Evolutionary conservation across 2,113 vertebrate species (phyloP).

Genomic region (Asarcornis scutulata): DNA sequence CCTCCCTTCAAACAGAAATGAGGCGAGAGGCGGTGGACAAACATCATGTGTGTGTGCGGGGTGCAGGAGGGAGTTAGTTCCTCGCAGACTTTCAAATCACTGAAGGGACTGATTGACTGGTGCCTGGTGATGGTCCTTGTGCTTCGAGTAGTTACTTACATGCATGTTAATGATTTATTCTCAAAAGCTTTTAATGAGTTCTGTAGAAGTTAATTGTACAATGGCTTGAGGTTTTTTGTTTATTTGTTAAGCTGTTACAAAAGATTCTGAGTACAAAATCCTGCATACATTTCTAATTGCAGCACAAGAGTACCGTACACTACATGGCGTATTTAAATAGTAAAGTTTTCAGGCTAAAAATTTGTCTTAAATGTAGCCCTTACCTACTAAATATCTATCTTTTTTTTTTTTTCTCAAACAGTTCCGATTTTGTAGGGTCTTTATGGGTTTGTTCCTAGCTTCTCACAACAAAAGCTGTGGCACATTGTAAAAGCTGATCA

Average conservation of each 20-base stretch:
- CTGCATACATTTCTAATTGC: not conserved
- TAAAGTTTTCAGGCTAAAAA: not conserved
- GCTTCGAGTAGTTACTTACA: not conserved
- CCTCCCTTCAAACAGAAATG: not conserved
- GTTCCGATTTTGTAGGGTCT: not conserved
- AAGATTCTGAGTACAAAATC: not conserved
- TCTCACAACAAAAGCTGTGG: not conserved
- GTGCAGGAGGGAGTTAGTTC: not conserved
- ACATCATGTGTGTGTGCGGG: not conserved
- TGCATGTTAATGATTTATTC: not conserved
- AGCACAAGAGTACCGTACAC: not conserved
- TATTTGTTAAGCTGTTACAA: not conserved
- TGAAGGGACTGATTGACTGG: not conserved
- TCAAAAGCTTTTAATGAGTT: not conserved
- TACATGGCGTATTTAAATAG: not conserved
- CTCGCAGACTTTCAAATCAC: not conserved
- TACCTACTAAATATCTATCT: not conserved
- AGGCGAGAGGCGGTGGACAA: not conserved
- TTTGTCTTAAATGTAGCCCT: not conserved
- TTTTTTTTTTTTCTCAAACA: not conserved
- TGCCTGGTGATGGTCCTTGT: not conserved
- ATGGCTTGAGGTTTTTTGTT: not conserved
- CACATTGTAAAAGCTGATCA: not conserved
- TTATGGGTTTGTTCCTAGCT: not conserved
- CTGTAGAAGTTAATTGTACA: not conserved